A percentile compares a stretch with the other conserved stretches of the same genome.
Conservation (phyloP, 1,140 invertebrate genomes). For the Meteorus sp. region DNA sequence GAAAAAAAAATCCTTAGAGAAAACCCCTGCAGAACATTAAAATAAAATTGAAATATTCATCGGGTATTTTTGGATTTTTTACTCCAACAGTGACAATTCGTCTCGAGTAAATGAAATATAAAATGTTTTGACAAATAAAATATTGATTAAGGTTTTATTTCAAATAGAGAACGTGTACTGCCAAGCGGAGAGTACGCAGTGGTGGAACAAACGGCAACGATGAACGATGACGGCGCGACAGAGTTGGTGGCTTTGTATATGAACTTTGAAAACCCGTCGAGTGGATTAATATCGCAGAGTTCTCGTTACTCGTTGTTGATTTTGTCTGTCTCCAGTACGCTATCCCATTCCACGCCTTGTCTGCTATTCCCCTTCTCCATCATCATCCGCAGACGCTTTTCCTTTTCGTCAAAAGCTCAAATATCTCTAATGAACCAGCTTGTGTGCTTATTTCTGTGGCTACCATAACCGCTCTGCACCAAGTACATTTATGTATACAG, state of each 20-base stretch:
- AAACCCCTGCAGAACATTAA: no score
- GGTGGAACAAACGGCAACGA: constrained; percentile 20
- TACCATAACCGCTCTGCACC: constrained; percentile 30
- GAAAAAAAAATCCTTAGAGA: no score
- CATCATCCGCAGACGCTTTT: constrained; percentile 26
- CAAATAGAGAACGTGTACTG: constrained; percentile 54
- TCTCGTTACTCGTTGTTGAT: constrained; percentile 61
- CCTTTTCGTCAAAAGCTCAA: constrained; percentile 48
- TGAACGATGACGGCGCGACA: constrained; percentile 19
- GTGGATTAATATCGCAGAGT: constrained; percentile 61
- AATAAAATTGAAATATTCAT: no score
- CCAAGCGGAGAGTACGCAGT: constrained; percentile 28
- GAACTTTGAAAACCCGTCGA: constrained; percentile 61
- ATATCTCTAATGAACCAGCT: constrained; percentile 56
- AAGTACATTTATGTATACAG: not conserved
- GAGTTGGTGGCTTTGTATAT: constrained; percentile 52
- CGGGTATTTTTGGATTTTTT: no score
- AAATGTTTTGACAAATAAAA: constrained; percentile 44
- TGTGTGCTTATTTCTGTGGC: constrained; percentile 32
- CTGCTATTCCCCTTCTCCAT: constrained; percentile 31
- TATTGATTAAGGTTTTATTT: constrained; percentile 59
- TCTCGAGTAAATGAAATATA: not conserved
- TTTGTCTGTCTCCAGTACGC: constrained; percentile 54
- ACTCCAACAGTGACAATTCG: not conserved
- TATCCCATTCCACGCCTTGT: constrained; percentile 37